phyloP scores from a whole-genome alignment of 2,113 vertebrate genomes.

The Aramus guarauna region DNA sequence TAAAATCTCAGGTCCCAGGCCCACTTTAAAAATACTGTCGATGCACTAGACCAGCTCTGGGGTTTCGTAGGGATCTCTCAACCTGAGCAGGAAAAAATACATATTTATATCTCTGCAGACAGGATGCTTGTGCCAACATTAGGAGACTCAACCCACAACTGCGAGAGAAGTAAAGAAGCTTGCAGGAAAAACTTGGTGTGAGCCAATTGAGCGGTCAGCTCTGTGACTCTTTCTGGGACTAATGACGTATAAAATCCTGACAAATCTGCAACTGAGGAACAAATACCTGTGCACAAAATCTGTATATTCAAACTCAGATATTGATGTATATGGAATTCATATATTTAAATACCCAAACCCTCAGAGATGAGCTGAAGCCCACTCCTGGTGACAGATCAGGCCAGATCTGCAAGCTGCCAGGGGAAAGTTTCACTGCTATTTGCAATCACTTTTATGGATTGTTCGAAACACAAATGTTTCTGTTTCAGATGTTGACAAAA shows the following conservation, averaged over 20 bases:
- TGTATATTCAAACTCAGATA: not conserved
- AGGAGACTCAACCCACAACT: not conserved
- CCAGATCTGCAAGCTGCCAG: not conserved
- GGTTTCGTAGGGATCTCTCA: not conserved
- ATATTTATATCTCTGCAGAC: not conserved
- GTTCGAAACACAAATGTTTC: not conserved
- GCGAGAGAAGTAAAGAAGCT: not conserved
- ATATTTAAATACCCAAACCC: not conserved
- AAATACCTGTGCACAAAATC: not conserved
- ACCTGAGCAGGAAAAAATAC: not conserved
- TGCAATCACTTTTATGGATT: not conserved
- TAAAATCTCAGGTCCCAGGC: not conserved
- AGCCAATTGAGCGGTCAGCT: not conserved
- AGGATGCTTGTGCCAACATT: not conserved
- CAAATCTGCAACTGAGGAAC: not conserved
- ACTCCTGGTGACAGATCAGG: not conserved
- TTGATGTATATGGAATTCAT: not conserved
- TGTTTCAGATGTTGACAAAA: not conserved
- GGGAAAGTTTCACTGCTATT: not conserved
- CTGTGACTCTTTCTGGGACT: not conserved
- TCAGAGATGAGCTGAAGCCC: not conserved
- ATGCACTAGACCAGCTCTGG: not conserved
- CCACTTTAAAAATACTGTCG: not conserved
- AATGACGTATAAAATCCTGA: not conserved
- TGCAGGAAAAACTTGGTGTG: not conserved